These are phyloP conservation scores for Brachionus sp. DNA, from an alignment of 1,140 invertebrate species.

Conservation along the genomic window DNA sequence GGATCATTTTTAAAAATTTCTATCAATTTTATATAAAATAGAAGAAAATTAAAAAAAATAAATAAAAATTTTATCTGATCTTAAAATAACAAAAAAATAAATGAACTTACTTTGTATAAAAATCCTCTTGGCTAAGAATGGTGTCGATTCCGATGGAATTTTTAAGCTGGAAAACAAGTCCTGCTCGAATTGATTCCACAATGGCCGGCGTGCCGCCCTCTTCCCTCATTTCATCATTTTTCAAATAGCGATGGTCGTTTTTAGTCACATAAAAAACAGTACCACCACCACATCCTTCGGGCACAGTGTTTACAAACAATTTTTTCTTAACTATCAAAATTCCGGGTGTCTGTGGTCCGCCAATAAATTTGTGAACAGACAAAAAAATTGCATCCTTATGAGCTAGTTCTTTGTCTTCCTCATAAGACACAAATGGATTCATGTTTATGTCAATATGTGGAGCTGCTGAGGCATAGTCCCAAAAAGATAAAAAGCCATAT, in stretches of 20 bases:
- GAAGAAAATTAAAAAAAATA: not conserved
- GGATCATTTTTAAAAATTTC: too few relatives aligned
- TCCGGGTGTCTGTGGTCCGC: constrained; percentile 76
- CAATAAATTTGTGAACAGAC: constrained; percentile 83
- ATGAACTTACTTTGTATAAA: not conserved
- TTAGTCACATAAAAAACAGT: constrained; percentile 50
- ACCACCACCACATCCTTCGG: constrained; percentile 50
- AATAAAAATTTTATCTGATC: not conserved
- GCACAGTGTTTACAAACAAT: constrained; percentile 50
- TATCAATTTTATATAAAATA: too few relatives aligned
- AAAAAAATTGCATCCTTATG: constrained; percentile 86
- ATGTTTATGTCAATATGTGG: constrained; percentile 77
- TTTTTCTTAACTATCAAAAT: constrained; percentile 51
- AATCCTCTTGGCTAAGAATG: not conserved
- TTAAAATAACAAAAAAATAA: not conserved
- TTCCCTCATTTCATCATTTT: constrained; percentile 49
- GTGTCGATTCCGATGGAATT: constrained; percentile 66
- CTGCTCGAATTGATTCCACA: constrained; percentile 70
- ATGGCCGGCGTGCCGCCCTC: constrained; percentile 51
- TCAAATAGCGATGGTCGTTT: constrained; percentile 47
- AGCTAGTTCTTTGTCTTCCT: constrained; percentile 63
- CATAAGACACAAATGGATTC: constrained; percentile 66
- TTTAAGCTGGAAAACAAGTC: constrained; percentile 79
- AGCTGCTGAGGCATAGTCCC: constrained; percentile 81
- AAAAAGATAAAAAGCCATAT: constrained; percentile 76